These are phyloP conservation scores for Hybos culiciformis DNA, from an alignment of 2,888 invertebrate genomes.

Conservation along the genomic window DNA sequence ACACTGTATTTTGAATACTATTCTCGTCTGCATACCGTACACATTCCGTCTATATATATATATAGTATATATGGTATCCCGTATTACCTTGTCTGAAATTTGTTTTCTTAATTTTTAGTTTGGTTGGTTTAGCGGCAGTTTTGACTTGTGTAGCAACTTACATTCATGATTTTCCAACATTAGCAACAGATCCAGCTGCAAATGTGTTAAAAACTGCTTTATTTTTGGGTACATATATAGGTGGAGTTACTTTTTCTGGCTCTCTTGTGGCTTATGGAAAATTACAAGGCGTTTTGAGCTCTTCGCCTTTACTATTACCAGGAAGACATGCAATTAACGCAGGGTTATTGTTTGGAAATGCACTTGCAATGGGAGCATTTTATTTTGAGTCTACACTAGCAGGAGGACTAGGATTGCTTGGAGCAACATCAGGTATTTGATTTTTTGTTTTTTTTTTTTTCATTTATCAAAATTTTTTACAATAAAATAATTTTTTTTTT, in stretches of 20 bases:
- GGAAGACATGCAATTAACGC: constrained; percentile 68
- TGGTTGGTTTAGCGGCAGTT: constrained; percentile 79
- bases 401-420: constrained; percentile 59
- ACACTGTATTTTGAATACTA: too few relatives aligned
- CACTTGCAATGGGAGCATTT: constrained; percentile 41
- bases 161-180: constrained; percentile 69
- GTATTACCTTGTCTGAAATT: not conserved
- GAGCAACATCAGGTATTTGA: constrained; percentile 63
- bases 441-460: too few relatives aligned
- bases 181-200: constrained; percentile 67
- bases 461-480: too few relatives aligned
- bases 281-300: constrained; percentile 66
- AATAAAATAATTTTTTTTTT: too few relatives aligned
- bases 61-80: too few relatives aligned
- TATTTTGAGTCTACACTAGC: constrained; percentile 46
- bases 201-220: constrained; percentile 70
- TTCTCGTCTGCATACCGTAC: too few relatives aligned
- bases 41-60: too few relatives aligned
- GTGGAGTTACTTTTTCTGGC: constrained; percentile 82
- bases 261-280: constrained; percentile 82
- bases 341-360: constrained; percentile 50
- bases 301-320: constrained; percentile 68
- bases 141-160: constrained; percentile 74
- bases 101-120: constrained; percentile 38
- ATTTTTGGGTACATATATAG: constrained; percentile 79